phyloP scores from a whole-genome alignment of 2,797 vertebrate genomes.

The Muscicapa comitata region DNA sequence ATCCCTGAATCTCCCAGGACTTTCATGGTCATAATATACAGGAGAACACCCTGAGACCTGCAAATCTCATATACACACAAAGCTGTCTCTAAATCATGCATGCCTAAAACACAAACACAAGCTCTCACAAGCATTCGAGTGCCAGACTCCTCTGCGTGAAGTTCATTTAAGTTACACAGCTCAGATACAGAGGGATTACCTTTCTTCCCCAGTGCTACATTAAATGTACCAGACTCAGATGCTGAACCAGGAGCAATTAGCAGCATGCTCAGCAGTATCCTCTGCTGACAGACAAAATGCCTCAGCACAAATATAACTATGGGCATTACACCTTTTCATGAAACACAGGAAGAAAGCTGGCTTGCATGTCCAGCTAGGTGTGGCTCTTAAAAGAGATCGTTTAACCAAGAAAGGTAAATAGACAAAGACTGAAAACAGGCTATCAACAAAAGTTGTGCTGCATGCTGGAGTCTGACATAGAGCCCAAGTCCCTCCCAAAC shows the following conservation, averaged over 20 bases:
- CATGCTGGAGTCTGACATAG: background rate
- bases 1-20: background rate
- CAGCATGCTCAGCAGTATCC: background rate
- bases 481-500: background rate
- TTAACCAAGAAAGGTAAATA: background rate
- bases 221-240: background rate
- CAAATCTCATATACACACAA: background rate
- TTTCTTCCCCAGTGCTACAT: too few species aligned
- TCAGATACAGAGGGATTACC: background rate
- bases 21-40: background rate
- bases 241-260: background rate
- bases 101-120: background rate
- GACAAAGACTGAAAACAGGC: background rate
- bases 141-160: background rate
- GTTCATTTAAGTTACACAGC: background rate
- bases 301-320: background rate
- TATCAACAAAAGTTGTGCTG: background rate
- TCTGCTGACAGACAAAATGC: background rate
- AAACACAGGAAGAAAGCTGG: background rate
- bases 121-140: background rate
- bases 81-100: background rate
- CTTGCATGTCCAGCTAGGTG: background rate
- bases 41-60: background rate
- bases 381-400: background rate
- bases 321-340: background rate